Conservation (phyloP, 2,888 invertebrate genomes). For the Alentia gelatinosa region DNA sequence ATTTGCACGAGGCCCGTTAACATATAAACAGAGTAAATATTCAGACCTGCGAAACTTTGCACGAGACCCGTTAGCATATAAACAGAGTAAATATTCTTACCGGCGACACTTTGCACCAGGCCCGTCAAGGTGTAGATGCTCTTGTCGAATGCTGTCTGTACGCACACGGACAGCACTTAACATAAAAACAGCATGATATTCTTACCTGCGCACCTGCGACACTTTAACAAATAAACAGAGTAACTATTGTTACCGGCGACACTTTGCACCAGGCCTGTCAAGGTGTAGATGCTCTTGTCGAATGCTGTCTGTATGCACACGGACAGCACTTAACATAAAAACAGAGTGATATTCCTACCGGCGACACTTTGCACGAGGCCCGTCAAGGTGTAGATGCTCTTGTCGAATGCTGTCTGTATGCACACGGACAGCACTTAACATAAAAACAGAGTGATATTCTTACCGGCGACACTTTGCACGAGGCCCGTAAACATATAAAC, state of each 20-base stretch:
- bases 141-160: constrained; percentile 90
- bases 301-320: constrained; percentile 88
- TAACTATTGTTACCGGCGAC: constrained; percentile 85
- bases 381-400: constrained; percentile 91
- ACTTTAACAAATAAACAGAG: background rate
- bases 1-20: too few relatives aligned
- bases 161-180: constrained; percentile 87
- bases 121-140: constrained; percentile 92
- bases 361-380: constrained; percentile 91
- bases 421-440: constrained; percentile 90
- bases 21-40: too few relatives aligned
- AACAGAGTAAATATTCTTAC: constrained; percentile 81
- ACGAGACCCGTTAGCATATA: constrained; percentile 86
- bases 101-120: constrained; percentile 91
- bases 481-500: too few relatives aligned
- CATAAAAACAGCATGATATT: background rate
- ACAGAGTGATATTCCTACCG: too few relatives aligned
- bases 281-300: constrained; percentile 91
- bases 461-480: too few relatives aligned
- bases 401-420: constrained; percentile 89
- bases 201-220: background rate
- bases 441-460: too few relatives aligned
- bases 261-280: constrained; percentile 91
- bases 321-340: background rate
- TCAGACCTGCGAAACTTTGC: constrained; percentile 83